Percentiles rank a stretch among this genome's conserved stretches.
These are phyloP conservation scores for Drosophila greeni DNA, from an alignment of 2,888 invertebrate species.

Conservation along the genomic window DNA sequence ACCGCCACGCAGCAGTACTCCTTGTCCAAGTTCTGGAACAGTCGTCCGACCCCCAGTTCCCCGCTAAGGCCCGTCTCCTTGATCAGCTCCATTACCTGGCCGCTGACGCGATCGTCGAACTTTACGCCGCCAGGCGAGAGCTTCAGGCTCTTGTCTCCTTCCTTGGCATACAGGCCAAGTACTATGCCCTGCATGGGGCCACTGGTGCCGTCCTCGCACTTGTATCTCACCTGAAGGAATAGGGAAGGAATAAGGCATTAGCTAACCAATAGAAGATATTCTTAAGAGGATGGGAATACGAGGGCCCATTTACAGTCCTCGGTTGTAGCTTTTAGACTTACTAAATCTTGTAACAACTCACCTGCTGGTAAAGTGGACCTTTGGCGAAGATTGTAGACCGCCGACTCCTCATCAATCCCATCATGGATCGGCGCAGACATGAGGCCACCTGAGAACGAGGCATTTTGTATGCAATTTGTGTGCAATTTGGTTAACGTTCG, in stretches of 20 bases:
- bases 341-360: too few species aligned
- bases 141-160: conserved; percentile 69
- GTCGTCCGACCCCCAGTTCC: conserved; percentile 45
- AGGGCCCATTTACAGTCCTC: too few species aligned
- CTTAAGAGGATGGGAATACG: too few species aligned
- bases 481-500: conserved; percentile 26
- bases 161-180: conserved; percentile 79
- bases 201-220: conserved; percentile 42
- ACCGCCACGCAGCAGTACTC: conserved; percentile 80
- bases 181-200: conserved; percentile 78
- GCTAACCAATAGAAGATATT: too few species aligned
- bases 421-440: conserved; percentile 29
- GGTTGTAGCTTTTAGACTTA: too few species aligned
- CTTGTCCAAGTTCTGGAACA: conserved; percentile 57
- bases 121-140: conserved; percentile 78
- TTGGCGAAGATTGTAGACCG: not conserved
- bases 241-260: too few species aligned
- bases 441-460: conserved; percentile 24
- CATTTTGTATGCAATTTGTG: conserved; percentile 39
- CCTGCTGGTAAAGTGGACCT: conserved; percentile 17
- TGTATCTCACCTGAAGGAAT: conserved; percentile 22
- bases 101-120: conserved; percentile 78
- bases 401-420: conserved; percentile 26
- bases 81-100: conserved; percentile 78
- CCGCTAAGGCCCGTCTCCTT: conserved; percentile 58